Base-by-base conservation (phyloP, 1,140 invertebrate genomes). In the Drosophila bipectinata region DNA sequence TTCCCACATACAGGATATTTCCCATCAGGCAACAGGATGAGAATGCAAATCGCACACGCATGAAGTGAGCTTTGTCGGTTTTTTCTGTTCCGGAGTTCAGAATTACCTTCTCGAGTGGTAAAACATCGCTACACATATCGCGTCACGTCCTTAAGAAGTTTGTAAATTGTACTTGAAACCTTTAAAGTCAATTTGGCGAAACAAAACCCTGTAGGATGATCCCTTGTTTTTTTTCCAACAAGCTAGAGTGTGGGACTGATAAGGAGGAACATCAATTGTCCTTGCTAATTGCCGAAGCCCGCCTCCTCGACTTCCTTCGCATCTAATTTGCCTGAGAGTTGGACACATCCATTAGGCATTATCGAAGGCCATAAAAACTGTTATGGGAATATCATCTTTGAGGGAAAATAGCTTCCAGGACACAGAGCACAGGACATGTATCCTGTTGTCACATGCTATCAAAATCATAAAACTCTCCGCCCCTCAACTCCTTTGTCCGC, bases 401-500 rank as follows among this genome's bases (percentile, higher is more conserved):
- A 21, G 60, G 77, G 49, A 63, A 71, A 71, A 74, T 54, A n/a
- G 57, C 62, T 64, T 73, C 69, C 68, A 69, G 66, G 69, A 52
- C 63, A 57, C 63, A 69, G 66, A 58, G 49, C 63, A 54, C 67
- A 39, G 67, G 63, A 41, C 56, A 56, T 60, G 63, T 62, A 72
- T 72, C 72, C 67, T 64, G 76, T 66, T 83, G 83, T 88, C 83
- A 88, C 58, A 79, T 64, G 79, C 83, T 63, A 88, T 88, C 64
- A 88, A 87, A 88, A 88, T 88, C 83, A 88, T 88, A 88, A 88
- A 88, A 88, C 83, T 79, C 83, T 82, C 78, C 83, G 54, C 41
- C 72, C 71, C 41, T 45, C 75, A 61, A 52, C 57, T 78, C 52
- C 83, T 83, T 88, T 88, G 83, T 88, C 83, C 67, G 68, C 83